Evolutionary conservation across 2,113 vertebrate genomes (phyloP), one percentile per base, ranked within the genome.

Genomic region (Redunca redunca): DNA sequence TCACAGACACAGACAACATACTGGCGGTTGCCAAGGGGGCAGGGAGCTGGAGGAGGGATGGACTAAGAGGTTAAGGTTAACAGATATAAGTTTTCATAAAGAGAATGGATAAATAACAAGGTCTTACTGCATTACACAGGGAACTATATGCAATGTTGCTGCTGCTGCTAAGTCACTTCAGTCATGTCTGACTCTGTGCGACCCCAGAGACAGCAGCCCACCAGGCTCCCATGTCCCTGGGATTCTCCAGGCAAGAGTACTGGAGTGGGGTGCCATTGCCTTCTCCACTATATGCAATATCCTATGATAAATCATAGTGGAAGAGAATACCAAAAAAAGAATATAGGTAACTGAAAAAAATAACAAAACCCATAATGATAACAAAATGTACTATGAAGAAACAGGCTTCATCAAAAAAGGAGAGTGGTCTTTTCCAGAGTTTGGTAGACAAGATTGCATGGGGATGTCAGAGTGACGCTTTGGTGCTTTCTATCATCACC

Each of bases 321-420:
- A 52, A 52, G 15, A 52, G 48, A 81, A 81, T 19, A 52, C 28
- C 28, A 30, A 0, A 21, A 30, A 81, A 33, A 33, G 46, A 81
- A 52, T 52, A 50, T 52, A 81, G 7, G 1, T 33, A 81, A 33
- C 5, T 33, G 28, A 52, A 81, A 52, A 81, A 80, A 80, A 81
- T 7, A 48, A 62, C n/a, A 95, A 83, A 91, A 88, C 30, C 46
- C 64, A 46, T 48, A 87, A 84, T 12, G 52, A 67, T 64, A 84
- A 84, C 53, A 95, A 91, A 84, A 90, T 60, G 33, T 74, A 21
- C 87, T 83, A 15, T 78, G 85, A 78, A 89, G 58, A 77, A 60
- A 95, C n/a, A 60, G 50, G n/a, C 67, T 89, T 95, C n/a, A 26
- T 33, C 40, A 33, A 77, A 95, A 93, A n/a, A 40, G 19, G 67